Evolutionary conservation across 2,888 invertebrate genomes (phyloP), one percentile per base, ranked within the genome.

Genomic region (Agrochola lychnidis): DNA sequence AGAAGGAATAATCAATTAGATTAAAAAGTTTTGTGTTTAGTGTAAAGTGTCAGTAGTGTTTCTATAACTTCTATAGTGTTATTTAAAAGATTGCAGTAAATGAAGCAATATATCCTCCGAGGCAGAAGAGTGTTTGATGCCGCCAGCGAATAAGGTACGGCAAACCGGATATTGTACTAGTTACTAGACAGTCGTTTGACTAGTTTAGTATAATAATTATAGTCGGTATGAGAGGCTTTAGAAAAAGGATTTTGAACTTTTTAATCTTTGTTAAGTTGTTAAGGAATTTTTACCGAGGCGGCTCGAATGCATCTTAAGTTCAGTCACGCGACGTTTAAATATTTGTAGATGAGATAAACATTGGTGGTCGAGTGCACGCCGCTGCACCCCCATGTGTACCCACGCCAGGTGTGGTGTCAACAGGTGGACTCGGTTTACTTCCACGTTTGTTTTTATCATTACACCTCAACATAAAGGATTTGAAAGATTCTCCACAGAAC

Each of bases 101-200:
- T 93, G 93, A 93, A 91, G 90, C 90, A 88, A 90, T 83, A 90
- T 83, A 91, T 87, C 83, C 88, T 88, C 88, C 87, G 86, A 89
- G 84, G 89, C 87, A 89, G 91, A 90, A 91, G 94, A 94, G 94
- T 94, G 94, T 94, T 95, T 92, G 93, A 94, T 94, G 94, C 92
- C 93, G 93, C 92, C 93, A 94, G 92, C 92, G 92, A 93, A 93
- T 93, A 96, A 96, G 96, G 96, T 96, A 96, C 92, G 93, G 87
- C 88, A 94, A 96, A 96, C 96, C 96, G 95, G 95, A 95, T 95
- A 94, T 94, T 92, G 89, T 93, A 93, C 93, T 93, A 92, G 92
- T 89, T 86, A 89, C 89, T 89, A 92, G 90, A 92, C 91, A 93
- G 92, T 94, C 81, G 95, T 90, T 91, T 87, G 93, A 95, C 96